Percentiles rank a stretch among this genome's conserved stretches.
These are phyloP conservation scores for Rhagonycha lutea DNA, from an alignment of 2,888 invertebrate species.

Conservation along the genomic window DNA sequence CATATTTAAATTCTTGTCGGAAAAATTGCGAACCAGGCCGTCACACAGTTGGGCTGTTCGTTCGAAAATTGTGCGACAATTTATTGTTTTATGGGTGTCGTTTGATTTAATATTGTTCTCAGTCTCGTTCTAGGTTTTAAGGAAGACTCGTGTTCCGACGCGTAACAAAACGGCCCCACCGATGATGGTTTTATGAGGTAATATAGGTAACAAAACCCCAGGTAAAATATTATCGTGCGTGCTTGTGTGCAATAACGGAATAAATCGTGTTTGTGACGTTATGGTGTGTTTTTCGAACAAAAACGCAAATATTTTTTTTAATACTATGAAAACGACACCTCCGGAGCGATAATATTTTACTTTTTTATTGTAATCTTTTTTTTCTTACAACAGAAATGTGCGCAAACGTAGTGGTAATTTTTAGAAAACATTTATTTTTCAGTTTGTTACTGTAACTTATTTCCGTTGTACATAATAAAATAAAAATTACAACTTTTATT, in stretches of 20 bases:
- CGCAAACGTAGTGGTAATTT: not conserved
- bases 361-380: not conserved
- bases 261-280: not conserved
- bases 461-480: not conserved
- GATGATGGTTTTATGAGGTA: not conserved
- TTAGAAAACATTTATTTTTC: not conserved
- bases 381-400: not conserved
- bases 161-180: not conserved
- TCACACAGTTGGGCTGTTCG: not conserved
- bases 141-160: not conserved
- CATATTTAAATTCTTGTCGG: not conserved
- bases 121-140: not conserved
- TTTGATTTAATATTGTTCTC: not conserved
- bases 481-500: not conserved
- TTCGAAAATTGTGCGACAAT: not conserved
- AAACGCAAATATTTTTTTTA: not conserved
- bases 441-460: not conserved
- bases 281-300: not conserved
- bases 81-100: not conserved
- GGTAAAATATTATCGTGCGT: not conserved
- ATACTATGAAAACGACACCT: not conserved
- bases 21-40: not conserved
- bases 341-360: not conserved
- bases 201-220: not conserved
- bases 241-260: not conserved